Conservation (phyloP, 2,888 invertebrate species). For the Panorpa germanica region DNA sequence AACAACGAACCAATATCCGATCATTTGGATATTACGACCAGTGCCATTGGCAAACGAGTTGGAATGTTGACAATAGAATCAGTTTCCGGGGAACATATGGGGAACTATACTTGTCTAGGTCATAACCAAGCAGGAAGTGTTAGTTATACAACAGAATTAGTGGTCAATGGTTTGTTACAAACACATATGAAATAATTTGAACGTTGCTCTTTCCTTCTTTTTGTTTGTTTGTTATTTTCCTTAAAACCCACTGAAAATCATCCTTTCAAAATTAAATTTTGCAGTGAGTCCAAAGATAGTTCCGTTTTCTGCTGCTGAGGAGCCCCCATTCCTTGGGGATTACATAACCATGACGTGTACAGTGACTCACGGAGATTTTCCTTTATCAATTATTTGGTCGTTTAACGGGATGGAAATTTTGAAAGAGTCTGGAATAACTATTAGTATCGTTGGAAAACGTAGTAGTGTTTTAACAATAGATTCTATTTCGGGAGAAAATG, state of each 20-base stretch:
- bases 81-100: slow-evolving; percentile 44
- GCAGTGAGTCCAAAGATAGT: slow-evolving; percentile 61
- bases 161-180: slow-evolving; percentile 65
- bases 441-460: slow-evolving; percentile 28
- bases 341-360: slow-evolving; percentile 42
- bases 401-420: slow-evolving; percentile 39
- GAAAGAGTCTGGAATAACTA: slow-evolving; percentile 20
- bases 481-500: slow-evolving; percentile 43
- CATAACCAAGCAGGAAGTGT: slow-evolving; percentile 50
- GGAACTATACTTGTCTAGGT: slow-evolving; percentile 57
- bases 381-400: slow-evolving; percentile 50
- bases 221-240: no score
- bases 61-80: slow-evolving; percentile 42
- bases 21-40: slow-evolving; percentile 1
- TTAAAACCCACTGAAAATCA: no score
- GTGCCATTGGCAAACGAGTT: slow-evolving; percentile 36
- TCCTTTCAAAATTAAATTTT: no score
- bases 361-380: slow-evolving; percentile 45
- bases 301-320: slow-evolving; percentile 57
- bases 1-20: no score
- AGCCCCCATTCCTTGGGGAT: slow-evolving; percentile 49
- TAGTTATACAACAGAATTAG: slow-evolving; percentile 44
- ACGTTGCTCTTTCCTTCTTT: no score
- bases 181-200: no score
- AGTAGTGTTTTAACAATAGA: slow-evolving; percentile 49